These are phyloP conservation scores for Zaprionus ornatus DNA, from an alignment of 1,140 invertebrate species.

Conservation along the genomic window DNA sequence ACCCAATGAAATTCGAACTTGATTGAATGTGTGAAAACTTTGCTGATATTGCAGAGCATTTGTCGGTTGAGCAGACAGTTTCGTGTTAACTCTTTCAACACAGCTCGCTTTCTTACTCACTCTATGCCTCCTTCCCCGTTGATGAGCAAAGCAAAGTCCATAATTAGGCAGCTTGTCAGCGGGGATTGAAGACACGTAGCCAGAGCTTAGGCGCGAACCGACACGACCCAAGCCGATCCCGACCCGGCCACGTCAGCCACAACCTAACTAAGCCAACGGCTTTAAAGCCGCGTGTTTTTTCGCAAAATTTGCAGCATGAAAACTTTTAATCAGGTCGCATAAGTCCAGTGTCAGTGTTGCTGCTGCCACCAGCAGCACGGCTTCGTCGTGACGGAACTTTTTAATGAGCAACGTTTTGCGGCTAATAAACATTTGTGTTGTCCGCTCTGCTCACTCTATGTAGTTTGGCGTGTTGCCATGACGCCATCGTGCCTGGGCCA, in stretches of 20 bases:
- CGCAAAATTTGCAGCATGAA: slow-evolving; percentile 14
- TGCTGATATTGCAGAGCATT: not conserved
- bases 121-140: not conserved
- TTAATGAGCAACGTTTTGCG: slow-evolving; percentile 80
- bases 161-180: slow-evolving; percentile 71
- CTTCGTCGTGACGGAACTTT: slow-evolving; percentile 69
- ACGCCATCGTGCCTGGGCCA: slow-evolving; percentile 52
- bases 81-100: not conserved
- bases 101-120: not conserved
- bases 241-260: not conserved
- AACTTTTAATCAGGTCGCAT: slow-evolving; percentile 60
- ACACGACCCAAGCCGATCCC: not conserved
- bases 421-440: slow-evolving; percentile 78
- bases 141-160: slow-evolving; percentile 38
- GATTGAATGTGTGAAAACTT: not conserved
- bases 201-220: not conserved
- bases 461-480: slow-evolving; percentile 63
- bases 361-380: not conserved
- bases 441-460: slow-evolving; percentile 9
- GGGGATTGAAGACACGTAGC: slow-evolving; percentile 19
- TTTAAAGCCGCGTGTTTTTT: slow-evolving; percentile 26
- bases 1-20: not conserved
- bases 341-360: slow-evolving; percentile 21
- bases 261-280: slow-evolving; percentile 23
- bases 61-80: not conserved